These are phyloP conservation scores for Eunapius fragilis DNA, from an alignment of 37 sponge, comb jelly and placozoan genomes.

Conservation along the genomic window DNA sequence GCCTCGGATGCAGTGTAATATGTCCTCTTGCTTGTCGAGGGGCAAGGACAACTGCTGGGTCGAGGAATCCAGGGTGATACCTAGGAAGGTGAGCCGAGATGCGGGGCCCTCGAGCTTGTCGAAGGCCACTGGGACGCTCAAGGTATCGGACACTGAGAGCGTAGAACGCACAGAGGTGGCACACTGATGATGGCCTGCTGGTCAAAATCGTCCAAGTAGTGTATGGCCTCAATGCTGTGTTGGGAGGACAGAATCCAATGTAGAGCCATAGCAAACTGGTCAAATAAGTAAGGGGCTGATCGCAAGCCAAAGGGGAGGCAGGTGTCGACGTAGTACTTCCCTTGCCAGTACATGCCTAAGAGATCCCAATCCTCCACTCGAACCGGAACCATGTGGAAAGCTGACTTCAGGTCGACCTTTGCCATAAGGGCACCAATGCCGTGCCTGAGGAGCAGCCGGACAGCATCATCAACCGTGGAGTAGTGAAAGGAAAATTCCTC, in stretches of 20 bases:
- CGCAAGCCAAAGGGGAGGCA: constrained; percentile 37
- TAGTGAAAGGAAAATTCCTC: constrained; percentile 17
- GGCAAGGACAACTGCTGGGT: constrained; percentile 2
- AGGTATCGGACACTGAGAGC: neutral
- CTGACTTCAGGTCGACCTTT: constrained; percentile 43
- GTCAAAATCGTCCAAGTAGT: constrained; percentile 38
- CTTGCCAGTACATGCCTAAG: constrained; percentile 35
- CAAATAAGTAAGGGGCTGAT: no score
- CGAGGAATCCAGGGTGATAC: constrained; percentile 12
- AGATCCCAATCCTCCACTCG: constrained; percentile 37
- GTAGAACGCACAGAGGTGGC: neutral
- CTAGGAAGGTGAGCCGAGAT: constrained; percentile 23
- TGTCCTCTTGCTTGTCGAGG: neutral
- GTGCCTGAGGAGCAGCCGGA: neutral
- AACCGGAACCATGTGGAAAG: constrained; percentile 34
- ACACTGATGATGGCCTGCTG: neutral
- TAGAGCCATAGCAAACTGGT: no score
- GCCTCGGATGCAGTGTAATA: neutral
- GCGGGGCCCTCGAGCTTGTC: constrained; percentile 17
- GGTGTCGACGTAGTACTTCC: constrained; percentile 18
- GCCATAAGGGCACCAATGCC: constrained; percentile 20
- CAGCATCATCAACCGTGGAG: constrained; percentile 24
- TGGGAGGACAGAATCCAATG: constrained; percentile 30
- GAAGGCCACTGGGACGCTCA: constrained; percentile 20
- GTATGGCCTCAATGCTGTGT: constrained; percentile 7